Base-by-base conservation (phyloP, 2,888 invertebrate species). In the Agrochola lota region DNA sequence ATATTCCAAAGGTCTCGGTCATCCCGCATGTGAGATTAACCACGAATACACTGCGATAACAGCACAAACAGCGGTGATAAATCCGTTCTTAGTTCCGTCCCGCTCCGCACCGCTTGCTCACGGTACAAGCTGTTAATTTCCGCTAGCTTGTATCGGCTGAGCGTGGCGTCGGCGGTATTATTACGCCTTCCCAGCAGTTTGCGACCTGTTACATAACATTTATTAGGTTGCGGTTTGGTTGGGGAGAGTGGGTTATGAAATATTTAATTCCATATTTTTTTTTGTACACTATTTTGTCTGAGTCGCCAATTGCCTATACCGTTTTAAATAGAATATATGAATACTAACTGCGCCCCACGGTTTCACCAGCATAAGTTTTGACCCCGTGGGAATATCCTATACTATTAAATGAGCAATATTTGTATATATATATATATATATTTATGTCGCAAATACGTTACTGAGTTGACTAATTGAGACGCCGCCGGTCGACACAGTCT, bases 81-180 rank as follows among this genome's bases (percentile, higher is more conserved):
- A 95, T 95, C 92, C 91, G 87, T 89, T 85, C 87, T 88, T 84
- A 91, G 92, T 93, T 93, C 94, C 93, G 93, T 90, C 84, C 81
- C 82, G 87, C 87, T 80, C 72, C 87, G 86, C 91, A 91, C 90
- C 87, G 91, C 91, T 91, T 86, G 88, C 91, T 91, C 86, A 87
- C 90, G 91, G 94, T 93, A 92, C 93, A 91, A 93, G 94, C 94
- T 95, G 95, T 96, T 96, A 96, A 96, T 96, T 96, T 96, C 96
- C 96, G 96, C 94, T 91, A 89, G 94, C 93, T 93, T 95, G 95
- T 95, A 95, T 95, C 94, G 94, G 90, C 91, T 91, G 92, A 93
- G 94, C 93, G 90, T 91, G 90, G 94, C 91, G 90, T 91, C 92
- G 90, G 92, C 88, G 88, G 94, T 94, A 95, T 95, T 96, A 96